Evolutionary conservation across 2,888 invertebrate species (phyloP), one percentile per base, ranked within the genome.

Genomic region (Punctoribates punctum): DNA sequence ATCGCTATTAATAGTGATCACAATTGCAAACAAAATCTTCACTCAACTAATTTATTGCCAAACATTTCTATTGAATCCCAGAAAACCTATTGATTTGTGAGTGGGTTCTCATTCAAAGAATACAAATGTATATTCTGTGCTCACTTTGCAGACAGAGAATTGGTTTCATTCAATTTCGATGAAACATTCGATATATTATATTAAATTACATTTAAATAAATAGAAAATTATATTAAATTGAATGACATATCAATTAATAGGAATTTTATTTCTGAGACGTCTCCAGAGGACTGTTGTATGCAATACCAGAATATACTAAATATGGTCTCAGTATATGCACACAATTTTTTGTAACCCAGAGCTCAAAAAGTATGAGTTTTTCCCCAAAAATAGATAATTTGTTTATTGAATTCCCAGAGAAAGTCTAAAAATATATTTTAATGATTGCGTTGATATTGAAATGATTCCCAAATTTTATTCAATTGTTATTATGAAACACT

Each of bases 1-100:
- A 34, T 20, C n/a, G 54, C 20, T 54, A 54, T 27, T 62, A 27
- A 62, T 62, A n/a, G 15, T 11, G 65, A 38, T 17, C n/a, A 38
- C 17, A 38, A 38, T 67, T 67, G 29, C 17, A 67, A 67, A 67
- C 65, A 23, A 57, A 57, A 57, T 25, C 57, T 57, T 57, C 57
- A 57, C 1, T 57, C 27, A 23, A 60, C 1, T 27, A 6, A 60
- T 27, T 27, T 60, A 60, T 29, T 60, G 27, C 29, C 60, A 17
- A 60, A 60, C 15, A 60, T 60, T 60, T 60, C 60, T 4, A 60
- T 60, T 60, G 60, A 60, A 27, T 60, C 27, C 3, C 60, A 60
- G 27, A 60, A 60, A 60, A 60, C 13, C 23, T 60, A 27, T 60
- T 60, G 27, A 57, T 13, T 60, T 29, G 1, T 27, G 3, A 15